phyloP scores from a whole-genome alignment of 2,113 vertebrate genomes.

The Pelobates fuscus region DNA sequence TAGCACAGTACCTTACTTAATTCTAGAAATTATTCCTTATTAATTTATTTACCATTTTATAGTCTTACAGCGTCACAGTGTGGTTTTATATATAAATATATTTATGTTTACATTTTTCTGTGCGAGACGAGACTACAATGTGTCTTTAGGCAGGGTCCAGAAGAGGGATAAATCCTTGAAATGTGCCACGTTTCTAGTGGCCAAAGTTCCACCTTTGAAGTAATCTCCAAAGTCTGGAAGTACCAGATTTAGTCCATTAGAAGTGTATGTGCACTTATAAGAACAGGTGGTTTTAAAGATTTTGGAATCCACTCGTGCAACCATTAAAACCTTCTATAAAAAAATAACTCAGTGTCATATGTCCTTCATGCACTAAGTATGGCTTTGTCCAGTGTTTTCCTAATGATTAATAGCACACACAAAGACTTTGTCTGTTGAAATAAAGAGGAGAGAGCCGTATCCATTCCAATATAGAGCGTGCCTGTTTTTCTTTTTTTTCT shows the following conservation, averaged over 20 bases:
- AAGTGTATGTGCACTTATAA: not conserved
- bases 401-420: conserved; percentile 38
- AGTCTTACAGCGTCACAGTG: too few relatives aligned
- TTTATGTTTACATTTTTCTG: too few relatives aligned
- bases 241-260: not conserved
- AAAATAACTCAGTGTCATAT: not conserved
- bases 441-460: not conserved
- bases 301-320: not conserved
- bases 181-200: not conserved
- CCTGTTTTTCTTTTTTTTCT: conserved; percentile 44
- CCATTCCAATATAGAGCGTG: conserved; percentile 54
- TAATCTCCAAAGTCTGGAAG: not conserved
- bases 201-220: conserved; percentile 1
- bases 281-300: conserved; percentile 21
- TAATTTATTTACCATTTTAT: too few relatives aligned
- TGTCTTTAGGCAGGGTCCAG: too few relatives aligned
- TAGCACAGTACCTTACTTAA: too few relatives aligned
- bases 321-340: conserved; percentile 4
- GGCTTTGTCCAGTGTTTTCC: conserved; percentile 54
- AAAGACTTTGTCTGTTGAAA: conserved; percentile 56
- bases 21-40: too few relatives aligned
- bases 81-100: too few relatives aligned
- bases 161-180: not conserved
- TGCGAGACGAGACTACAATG: too few relatives aligned
- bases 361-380: conserved; percentile 48